These are phyloP conservation scores for Hassar affinis DNA, from an alignment of 2,113 vertebrate species.

Conservation along the genomic window DNA sequence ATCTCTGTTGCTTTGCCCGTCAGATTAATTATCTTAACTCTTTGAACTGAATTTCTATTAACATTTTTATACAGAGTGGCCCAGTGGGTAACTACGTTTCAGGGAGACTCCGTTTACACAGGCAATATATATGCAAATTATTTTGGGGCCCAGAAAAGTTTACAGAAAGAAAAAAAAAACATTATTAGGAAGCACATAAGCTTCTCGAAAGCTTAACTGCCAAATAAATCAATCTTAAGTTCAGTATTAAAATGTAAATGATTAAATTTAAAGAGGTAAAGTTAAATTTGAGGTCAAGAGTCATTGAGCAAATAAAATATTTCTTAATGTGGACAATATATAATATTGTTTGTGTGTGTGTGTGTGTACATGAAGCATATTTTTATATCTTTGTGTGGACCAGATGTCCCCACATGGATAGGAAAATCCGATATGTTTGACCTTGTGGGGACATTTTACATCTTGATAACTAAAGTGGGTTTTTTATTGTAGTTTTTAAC, in stretches of 20 bases:
- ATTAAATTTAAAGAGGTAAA: neutral
- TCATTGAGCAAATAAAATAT: neutral
- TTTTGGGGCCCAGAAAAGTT: neutral
- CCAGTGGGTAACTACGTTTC: neutral
- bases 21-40: slow-evolving; percentile 18
- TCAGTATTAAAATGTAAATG: neutral
- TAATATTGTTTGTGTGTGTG: too few relatives aligned
- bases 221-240: neutral
- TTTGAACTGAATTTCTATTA: slow-evolving; percentile 10
- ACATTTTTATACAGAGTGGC: neutral
- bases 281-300: neutral
- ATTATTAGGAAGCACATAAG: neutral
- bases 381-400: too few relatives aligned
- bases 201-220: neutral
- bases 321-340: neutral
- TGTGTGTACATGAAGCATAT: too few relatives aligned
- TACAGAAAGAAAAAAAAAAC: neutral
- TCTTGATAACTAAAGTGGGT: too few relatives aligned
- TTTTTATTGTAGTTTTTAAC: too few relatives aligned
- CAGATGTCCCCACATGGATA: too few relatives aligned
- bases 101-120: neutral
- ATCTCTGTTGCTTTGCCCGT: neutral
- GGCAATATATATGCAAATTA: slow-evolving; percentile 40
- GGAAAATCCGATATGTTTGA: too few relatives aligned
- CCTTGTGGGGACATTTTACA: too few relatives aligned